A percentile compares a stretch with the other conserved stretches of the same genome.
Conservation (phyloP, 37 sponge, comb jelly and placozoan species). For the Axinella damicornis region DNA sequence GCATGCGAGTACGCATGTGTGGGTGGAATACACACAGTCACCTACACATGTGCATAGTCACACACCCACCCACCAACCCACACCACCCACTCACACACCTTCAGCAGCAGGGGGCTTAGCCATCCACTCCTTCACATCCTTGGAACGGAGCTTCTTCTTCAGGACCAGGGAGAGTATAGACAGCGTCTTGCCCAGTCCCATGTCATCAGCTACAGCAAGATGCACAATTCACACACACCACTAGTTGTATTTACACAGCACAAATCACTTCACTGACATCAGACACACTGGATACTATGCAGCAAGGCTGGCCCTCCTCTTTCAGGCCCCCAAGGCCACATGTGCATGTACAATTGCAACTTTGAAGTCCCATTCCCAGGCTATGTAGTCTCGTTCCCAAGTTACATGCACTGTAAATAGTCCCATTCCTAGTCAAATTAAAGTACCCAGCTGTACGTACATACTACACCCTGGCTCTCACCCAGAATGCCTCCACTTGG, state of each 20-base stretch:
- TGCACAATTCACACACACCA: neutral
- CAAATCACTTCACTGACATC: too few species aligned
- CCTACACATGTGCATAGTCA: too few species aligned
- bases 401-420: neutral
- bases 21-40: too few species aligned
- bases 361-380: too few species aligned
- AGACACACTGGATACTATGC: too few species aligned
- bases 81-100: slow-evolving; percentile 13
- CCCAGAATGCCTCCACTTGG: slow-evolving; percentile 83
- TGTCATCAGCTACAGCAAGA: slow-evolving; percentile 76
- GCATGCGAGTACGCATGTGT: too few species aligned
- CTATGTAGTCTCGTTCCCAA: too few species aligned
- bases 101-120: neutral
- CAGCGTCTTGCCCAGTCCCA: slow-evolving; percentile 89
- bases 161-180: slow-evolving; percentile 71
- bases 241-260: too few species aligned
- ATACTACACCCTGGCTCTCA: neutral
- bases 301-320: too few species aligned
- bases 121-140: slow-evolving; percentile 15
- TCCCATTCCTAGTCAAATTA: neutral
- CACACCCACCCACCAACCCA: too few species aligned
- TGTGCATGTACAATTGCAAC: neutral
- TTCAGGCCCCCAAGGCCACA: too few species aligned
- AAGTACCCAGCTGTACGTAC: neutral
- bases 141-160: slow-evolving; percentile 10